Evolutionary conservation across 1,140 invertebrate species (phyloP).

Genomic region (Lordiphosa clarofinis): DNA sequence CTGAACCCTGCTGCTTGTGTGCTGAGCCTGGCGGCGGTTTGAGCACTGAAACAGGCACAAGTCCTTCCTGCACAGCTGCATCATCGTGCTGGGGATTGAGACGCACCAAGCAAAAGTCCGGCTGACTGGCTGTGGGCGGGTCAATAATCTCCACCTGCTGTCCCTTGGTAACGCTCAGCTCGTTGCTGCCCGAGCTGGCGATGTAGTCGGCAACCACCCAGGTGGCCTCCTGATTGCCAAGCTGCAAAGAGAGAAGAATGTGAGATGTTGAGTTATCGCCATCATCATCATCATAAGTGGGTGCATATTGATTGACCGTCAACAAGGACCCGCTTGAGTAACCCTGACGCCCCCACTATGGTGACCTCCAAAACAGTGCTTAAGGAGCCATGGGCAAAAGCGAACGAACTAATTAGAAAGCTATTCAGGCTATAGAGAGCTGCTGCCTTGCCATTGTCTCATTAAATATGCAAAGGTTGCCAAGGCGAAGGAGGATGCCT

Average conservation of each 20-base stretch:
- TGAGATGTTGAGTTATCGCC: slow-evolving; percentile 17
- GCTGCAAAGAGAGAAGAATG: slow-evolving; percentile 79
- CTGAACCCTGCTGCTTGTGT: slow-evolving; percentile 60
- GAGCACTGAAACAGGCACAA: slow-evolving; percentile 90
- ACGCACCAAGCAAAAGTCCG: slow-evolving; percentile 85
- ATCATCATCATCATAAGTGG: background rate
- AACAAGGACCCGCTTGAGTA: slow-evolving; percentile 39
- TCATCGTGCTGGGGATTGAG: slow-evolving; percentile 81
- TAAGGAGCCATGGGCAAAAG: slow-evolving; percentile 61
- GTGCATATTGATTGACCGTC: slow-evolving; percentile 66
- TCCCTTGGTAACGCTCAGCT: slow-evolving; percentile 89
- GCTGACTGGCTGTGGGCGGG: slow-evolving; percentile 81
- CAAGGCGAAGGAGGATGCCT: slow-evolving; percentile 7
- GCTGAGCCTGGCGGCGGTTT: slow-evolving; percentile 86
- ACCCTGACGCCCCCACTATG: slow-evolving; percentile 1
- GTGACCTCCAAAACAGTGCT: slow-evolving; percentile 23
- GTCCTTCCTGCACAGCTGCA: slow-evolving; percentile 86
- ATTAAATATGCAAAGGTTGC: slow-evolving; percentile 37
- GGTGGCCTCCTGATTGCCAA: slow-evolving; percentile 88
- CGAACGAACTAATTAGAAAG: slow-evolving; percentile 71
- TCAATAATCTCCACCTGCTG: slow-evolving; percentile 96
- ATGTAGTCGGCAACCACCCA: slow-evolving; percentile 92
- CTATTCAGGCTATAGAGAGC: slow-evolving; percentile 52
- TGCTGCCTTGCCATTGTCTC: slow-evolving; percentile 38
- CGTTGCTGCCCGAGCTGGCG: slow-evolving; percentile 85